Conservation (phyloP, 2,888 invertebrate genomes). For the Eurytoma adleriae region DNA sequence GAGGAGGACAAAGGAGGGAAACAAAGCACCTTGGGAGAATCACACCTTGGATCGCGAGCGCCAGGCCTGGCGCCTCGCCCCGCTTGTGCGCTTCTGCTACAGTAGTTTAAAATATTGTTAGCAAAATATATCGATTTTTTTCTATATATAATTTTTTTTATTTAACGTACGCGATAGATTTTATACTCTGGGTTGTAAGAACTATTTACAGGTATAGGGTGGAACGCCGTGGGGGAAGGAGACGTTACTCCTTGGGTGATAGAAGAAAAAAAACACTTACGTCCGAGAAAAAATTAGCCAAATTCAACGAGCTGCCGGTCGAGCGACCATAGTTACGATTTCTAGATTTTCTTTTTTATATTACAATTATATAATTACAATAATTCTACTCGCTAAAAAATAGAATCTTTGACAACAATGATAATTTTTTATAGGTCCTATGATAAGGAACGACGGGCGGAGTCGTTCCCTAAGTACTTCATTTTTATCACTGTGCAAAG, state of each 20-base stretch:
- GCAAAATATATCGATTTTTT: constrained; percentile 38
- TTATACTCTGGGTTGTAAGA: constrained; percentile 8
- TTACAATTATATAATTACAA: constrained; percentile 47
- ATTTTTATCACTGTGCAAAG: constrained; percentile 47
- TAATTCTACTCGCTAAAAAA: constrained; percentile 24
- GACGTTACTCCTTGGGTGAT: too few species aligned
- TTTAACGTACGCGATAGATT: constrained; percentile 38
- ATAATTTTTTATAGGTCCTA: constrained; percentile 10
- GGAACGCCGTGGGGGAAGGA: too few species aligned
- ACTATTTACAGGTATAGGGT: constrained; percentile 34
- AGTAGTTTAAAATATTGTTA: constrained; percentile 21
- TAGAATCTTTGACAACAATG: constrained; percentile 29
- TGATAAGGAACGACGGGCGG: constrained; percentile 31
- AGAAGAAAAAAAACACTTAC: too few species aligned
- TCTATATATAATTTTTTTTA: constrained; percentile 37
- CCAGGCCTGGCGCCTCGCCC: constrained; percentile 17
- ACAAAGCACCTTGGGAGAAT: constrained; percentile 53
- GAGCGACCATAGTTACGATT: constrained; percentile 8
- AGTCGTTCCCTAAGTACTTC: constrained; percentile 52
- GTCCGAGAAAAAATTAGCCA: constrained; percentile 1
- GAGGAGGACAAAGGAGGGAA: constrained; percentile 43
- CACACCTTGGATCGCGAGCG: constrained; percentile 28
- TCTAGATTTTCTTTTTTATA: constrained; percentile 18
- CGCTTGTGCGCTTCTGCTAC: constrained; percentile 12
- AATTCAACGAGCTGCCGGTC: constrained; percentile 30